Evolutionary conservation across 2,113 vertebrate genomes (phyloP), one percentile per base, ranked within the genome.

Genomic region (Malurus alboscapulatus): DNA sequence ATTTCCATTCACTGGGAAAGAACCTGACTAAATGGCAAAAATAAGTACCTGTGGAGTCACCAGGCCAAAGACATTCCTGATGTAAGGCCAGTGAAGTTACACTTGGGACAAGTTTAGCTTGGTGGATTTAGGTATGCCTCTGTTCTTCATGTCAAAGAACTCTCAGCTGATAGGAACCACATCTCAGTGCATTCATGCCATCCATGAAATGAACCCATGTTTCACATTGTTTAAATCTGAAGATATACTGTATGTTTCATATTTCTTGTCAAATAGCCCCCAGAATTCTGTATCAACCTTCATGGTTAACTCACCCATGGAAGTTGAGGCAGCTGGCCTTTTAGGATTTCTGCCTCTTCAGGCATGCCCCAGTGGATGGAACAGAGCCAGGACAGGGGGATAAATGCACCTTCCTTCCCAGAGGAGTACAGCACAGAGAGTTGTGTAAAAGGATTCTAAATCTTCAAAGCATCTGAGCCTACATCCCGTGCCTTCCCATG

Each of bases 1-100:
- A 50, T 91, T 92, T 94, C 81, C 44, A 90, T 47, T 85, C 67
- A 66, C 58, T 91, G 85, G 77, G 84, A 92, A 91, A 69, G 62
- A 69, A 47, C 5, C 6, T 7, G 7, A 25, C 20, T 62, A 73
- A 84, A 65, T 11, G 14, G 38, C 66, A 88, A 90, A 88, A 84
- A 58, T 57, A 81, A 94, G 69, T 66, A 69, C 38, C 40, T 88
- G 14, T 19, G 53, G 63, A 50, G 55, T 69, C 51, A 61, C 27
- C 1, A 3, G 73, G 77, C 65, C 88, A 88, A 93, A 92, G 38
- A 32, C 80, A 79, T 84, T 88, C 77, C 89, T 92, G 53, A 66
- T 22, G 25, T 17, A 80, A 92, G 27, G 59, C 72, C 72, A 94
- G 12, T 15, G 26, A 57, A 72, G 14, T 38, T 73, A 50, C 77